Conservation (phyloP, 2,113 vertebrate genomes). For the Propithecus coquereli region DNA sequence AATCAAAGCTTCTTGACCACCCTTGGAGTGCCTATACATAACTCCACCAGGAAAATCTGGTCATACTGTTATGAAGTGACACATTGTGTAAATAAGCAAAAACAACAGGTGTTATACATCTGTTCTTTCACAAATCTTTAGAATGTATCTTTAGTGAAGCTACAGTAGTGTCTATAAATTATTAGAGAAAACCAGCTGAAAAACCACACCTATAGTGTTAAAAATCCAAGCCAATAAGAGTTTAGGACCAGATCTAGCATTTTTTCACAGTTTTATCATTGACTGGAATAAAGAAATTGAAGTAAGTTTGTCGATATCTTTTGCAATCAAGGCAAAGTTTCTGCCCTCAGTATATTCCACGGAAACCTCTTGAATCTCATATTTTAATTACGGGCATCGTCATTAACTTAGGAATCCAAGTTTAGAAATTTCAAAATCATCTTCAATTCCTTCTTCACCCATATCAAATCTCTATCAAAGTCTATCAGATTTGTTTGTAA, state of each 20-base stretch:
- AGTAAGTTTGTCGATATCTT: not conserved
- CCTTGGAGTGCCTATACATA: not conserved
- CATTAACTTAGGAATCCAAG: not conserved
- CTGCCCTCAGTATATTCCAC: not conserved
- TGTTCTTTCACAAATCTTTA: constrained; percentile 55
- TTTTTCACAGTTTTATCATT: not conserved
- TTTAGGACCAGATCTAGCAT: not conserved
- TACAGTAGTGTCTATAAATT: not conserved
- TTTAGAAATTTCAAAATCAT: not conserved
- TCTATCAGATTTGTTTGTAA: not conserved
- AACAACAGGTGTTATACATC: constrained; percentile 55
- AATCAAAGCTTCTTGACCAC: constrained; percentile 1
- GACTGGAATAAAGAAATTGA: not conserved
- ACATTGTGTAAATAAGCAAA: constrained; percentile 51
- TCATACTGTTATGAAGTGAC: constrained; percentile 8
- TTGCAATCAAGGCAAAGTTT: not conserved
- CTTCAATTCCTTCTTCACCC: not conserved
- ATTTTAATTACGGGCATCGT: not conserved
- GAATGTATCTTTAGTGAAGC: constrained; percentile 39
- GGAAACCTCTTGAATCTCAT: not conserved
- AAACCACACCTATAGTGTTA: not conserved
- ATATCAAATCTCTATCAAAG: not conserved
- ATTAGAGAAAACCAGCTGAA: not conserved
- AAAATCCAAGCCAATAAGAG: not conserved
- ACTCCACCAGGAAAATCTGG: constrained; percentile 17